These are phyloP conservation scores for Philopedon plagiatum DNA, from an alignment of 2,888 invertebrate genomes.

Conservation along the genomic window DNA sequence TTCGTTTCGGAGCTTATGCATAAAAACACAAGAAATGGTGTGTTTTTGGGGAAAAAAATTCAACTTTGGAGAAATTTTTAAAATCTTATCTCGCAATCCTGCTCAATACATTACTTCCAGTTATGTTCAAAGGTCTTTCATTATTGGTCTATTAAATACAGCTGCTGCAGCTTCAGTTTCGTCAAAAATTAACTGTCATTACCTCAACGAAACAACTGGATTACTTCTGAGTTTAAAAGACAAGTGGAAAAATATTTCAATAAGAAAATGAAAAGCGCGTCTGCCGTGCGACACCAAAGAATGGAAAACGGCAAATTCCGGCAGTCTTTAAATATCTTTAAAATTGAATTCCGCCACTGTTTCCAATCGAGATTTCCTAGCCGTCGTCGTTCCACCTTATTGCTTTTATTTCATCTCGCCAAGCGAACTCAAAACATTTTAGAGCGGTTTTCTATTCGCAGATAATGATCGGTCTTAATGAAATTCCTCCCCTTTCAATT, in stretches of 20 bases:
- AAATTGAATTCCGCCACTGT: constrained; percentile 40
- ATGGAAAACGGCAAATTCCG: constrained; percentile 8
- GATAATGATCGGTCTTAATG: constrained; percentile 53
- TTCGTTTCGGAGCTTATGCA: too few species aligned
- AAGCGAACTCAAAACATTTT: constrained; percentile 40
- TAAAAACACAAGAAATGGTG: too few species aligned
- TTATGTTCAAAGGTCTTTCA: too few species aligned
- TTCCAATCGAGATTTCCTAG: constrained; percentile 22
- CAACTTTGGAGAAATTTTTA: too few species aligned
- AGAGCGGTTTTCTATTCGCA: constrained; percentile 44
- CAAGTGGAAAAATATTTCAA: constrained; percentile 11
- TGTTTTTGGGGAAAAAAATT: too few species aligned
- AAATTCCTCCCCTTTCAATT: constrained; percentile 55
- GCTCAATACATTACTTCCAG: too few species aligned
- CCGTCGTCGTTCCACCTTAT: constrained; percentile 20
- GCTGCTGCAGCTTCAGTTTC: neutral
- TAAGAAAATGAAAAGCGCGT: constrained; percentile 13
- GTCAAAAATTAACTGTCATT: neutral
- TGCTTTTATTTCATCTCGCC: constrained; percentile 35
- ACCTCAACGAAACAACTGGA: neutral
- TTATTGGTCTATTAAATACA: neutral
- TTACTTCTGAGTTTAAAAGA: neutral
- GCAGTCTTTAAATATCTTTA: constrained; percentile 21
- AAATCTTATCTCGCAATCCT: too few species aligned
- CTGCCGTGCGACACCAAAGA: constrained; percentile 6